phyloP scores from a whole-genome alignment of 2,797 vertebrate genomes.

The Pelodytes ibericus region DNA sequence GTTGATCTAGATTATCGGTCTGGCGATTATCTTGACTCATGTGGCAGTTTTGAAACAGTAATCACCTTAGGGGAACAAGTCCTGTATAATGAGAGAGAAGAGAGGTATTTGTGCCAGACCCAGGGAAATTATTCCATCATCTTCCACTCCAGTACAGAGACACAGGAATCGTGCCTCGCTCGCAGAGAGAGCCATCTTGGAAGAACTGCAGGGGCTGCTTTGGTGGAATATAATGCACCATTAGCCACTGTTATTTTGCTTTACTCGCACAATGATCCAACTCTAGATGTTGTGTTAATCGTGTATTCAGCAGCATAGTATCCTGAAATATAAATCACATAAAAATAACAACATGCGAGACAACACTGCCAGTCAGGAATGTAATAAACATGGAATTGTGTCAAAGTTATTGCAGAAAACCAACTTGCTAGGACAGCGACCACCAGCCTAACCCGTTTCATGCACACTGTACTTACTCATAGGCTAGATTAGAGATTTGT shows the following conservation, averaged over 20 bases:
- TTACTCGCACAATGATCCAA: not conserved
- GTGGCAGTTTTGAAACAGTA: slow-evolving; percentile 17
- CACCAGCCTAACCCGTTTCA: too few species aligned
- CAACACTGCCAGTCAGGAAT: too few species aligned
- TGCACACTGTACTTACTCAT: too few species aligned
- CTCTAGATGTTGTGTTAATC: too few species aligned
- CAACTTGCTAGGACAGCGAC: too few species aligned
- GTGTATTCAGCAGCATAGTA: too few species aligned
- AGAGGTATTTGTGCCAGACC: slow-evolving; percentile 21
- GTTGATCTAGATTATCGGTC: slow-evolving; percentile 16
- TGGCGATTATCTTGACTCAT: not conserved
- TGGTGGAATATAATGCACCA: not conserved
- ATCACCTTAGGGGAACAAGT: slow-evolving; percentile 20
- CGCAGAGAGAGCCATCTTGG: slow-evolving; percentile 19
- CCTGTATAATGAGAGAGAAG: slow-evolving; percentile 24
- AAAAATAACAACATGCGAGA: too few species aligned
- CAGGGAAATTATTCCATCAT: slow-evolving; percentile 30
- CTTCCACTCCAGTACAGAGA: slow-evolving; percentile 1
- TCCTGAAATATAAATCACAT: too few species aligned
- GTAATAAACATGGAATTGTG: too few species aligned
- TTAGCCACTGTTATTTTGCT: not conserved
- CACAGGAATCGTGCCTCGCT: not conserved
- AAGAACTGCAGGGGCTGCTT: not conserved
- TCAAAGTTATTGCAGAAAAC: too few species aligned
- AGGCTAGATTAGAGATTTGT: too few species aligned